Conservation (phyloP, 2,888 invertebrate species). For the Slavum lentiscoides region DNA sequence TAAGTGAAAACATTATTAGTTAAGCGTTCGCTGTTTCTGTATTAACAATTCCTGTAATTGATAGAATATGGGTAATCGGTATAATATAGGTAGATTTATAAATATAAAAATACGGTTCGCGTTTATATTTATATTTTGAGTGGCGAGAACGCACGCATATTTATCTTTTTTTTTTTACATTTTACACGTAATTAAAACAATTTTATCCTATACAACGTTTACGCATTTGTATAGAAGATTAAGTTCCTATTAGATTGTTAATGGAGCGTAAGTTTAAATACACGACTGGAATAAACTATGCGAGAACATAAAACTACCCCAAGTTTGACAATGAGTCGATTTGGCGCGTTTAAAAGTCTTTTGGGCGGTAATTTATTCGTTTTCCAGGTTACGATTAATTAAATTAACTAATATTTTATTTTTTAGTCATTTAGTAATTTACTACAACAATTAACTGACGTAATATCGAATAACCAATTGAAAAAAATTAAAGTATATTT, state of each 20-base stretch:
- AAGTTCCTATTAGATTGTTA: slow-evolving; percentile 28
- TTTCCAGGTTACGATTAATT: slow-evolving; percentile 15
- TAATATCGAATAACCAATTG: no score
- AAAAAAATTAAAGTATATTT: no score
- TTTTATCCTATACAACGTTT: slow-evolving; percentile 1
- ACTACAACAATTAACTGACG: neutral
- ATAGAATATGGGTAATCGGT: no score
- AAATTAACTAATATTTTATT: slow-evolving; percentile 9
- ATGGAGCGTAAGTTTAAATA: slow-evolving; percentile 37
- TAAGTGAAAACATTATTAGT: neutral
- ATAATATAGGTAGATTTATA: no score
- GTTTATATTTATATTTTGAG: neutral
- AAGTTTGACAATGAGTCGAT: slow-evolving; percentile 42
- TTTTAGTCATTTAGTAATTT: neutral
- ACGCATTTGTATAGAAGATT: slow-evolving; percentile 6
- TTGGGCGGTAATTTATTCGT: slow-evolving; percentile 24
- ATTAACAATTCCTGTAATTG: no score
- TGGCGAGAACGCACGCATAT: neutral
- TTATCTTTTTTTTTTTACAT: neutral
- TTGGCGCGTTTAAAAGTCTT: slow-evolving; percentile 3
- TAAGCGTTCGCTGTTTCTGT: no score
- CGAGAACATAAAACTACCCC: slow-evolving; percentile 31
- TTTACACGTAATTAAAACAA: slow-evolving; percentile 10
- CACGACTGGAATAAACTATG: slow-evolving; percentile 43
- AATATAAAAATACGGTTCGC: neutral